Evolutionary conservation across 1,140 invertebrate species (phyloP).

Genomic region (Hyposmocoma kahamanoa): DNA sequence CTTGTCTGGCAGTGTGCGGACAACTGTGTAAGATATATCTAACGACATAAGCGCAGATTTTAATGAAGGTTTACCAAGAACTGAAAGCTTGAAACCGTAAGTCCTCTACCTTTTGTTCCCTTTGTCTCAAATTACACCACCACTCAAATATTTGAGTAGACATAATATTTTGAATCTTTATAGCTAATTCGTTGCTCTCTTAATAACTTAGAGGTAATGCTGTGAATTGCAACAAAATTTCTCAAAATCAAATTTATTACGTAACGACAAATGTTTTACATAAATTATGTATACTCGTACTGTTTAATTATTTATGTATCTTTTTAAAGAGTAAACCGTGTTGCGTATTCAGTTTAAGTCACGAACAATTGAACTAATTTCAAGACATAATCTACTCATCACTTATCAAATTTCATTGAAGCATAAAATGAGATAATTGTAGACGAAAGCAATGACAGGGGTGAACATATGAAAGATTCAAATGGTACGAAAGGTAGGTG

Average conservation of each 20-base stretch:
- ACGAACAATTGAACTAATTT: no score
- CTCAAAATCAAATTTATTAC: no score
- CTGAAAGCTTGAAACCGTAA: constrained; percentile 30
- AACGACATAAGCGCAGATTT: constrained; percentile 29
- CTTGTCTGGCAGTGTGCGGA: not conserved
- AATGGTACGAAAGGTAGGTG: constrained; percentile 44
- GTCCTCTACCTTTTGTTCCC: constrained; percentile 32
- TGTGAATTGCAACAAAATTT: no score
- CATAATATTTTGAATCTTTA: constrained; percentile 20
- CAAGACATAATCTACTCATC: no score
- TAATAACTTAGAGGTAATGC: no score
- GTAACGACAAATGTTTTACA: no score
- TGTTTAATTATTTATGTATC: no score
- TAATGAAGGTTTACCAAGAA: constrained; percentile 31
- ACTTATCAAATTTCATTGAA: no score
- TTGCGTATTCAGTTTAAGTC: no score
- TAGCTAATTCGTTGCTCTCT: no score
- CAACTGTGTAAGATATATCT: constrained; percentile 15
- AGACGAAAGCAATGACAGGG: not conserved
- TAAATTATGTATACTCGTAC: no score
- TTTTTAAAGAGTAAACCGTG: no score
- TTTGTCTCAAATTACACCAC: constrained; percentile 28
- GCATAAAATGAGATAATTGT: not conserved
- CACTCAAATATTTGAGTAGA: constrained; percentile 12
- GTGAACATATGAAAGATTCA: constrained; percentile 31